Evolutionary conservation across 2,113 vertebrate species (phyloP).

Genomic region (Microtus montanus): DNA sequence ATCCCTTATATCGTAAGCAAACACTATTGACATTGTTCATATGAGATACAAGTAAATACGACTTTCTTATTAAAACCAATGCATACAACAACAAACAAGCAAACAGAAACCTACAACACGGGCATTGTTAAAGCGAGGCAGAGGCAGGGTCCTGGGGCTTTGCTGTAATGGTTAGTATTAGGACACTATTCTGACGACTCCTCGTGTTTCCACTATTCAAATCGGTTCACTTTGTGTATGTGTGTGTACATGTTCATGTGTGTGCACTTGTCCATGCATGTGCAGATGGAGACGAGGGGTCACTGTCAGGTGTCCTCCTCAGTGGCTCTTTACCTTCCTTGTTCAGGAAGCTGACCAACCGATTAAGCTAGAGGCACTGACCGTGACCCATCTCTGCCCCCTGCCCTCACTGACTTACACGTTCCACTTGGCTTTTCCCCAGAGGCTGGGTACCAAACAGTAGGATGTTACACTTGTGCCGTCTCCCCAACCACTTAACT

Average conservation of each 20-base stretch:
- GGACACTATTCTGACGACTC: slow-evolving; percentile 11
- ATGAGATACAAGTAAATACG: slow-evolving; percentile 9
- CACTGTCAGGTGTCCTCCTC: not conserved
- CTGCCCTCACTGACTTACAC: not conserved
- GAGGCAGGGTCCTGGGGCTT: not conserved
- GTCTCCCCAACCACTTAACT: not conserved
- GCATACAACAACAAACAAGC: not conserved
- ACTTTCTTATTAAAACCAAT: not conserved
- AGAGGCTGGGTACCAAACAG: not conserved
- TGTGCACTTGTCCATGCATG: no score
- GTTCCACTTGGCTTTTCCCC: not conserved
- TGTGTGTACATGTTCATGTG: not conserved
- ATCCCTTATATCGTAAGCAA: not conserved
- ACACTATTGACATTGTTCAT: not conserved
- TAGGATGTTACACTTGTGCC: not conserved
- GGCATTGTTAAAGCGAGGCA: slow-evolving; percentile 8
- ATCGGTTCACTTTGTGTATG: not conserved
- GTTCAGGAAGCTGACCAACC: not conserved
- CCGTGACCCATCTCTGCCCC: not conserved
- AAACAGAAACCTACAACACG: not conserved
- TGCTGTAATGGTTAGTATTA: not conserved
- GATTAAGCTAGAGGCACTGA: not conserved
- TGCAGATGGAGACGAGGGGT: not conserved
- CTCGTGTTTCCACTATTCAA: not conserved
- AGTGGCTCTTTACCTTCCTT: not conserved